phyloP scores from a whole-genome alignment of 2,797 vertebrate genomes.

The Pseudochirops corinnae region DNA sequence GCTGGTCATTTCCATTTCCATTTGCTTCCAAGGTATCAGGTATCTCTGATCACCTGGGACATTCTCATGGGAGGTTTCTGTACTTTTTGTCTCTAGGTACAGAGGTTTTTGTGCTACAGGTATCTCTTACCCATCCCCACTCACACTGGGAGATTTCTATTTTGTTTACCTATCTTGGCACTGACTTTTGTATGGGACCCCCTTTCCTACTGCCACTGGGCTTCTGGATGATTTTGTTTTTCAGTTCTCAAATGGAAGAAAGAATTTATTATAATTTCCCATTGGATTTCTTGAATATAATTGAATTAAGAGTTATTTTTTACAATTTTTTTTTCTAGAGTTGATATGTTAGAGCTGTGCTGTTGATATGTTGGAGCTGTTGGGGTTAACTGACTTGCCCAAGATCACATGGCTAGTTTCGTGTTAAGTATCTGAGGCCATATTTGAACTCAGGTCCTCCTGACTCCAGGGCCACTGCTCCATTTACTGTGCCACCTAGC shows the following conservation, averaged over 20 bases:
- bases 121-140: neutral
- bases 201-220: neutral
- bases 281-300: neutral
- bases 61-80: neutral
- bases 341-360: neutral
- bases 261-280: neutral
- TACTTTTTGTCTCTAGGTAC: neutral
- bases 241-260: neutral
- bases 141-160: neutral
- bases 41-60: neutral
- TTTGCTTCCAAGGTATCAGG: neutral
- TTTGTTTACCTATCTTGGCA: neutral
- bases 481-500: no score
- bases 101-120: neutral
- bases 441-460: no score
- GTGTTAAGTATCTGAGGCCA: no score
- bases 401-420: no score
- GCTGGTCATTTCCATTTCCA: neutral
- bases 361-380: no score
- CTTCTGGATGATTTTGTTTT: neutral
- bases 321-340: neutral
- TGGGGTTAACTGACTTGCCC: no score
- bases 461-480: no score
- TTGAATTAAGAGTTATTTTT: neutral
- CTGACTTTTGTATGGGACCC: neutral